phyloP scores from a whole-genome alignment of 2,888 invertebrate species.

The Apodemia duryi region DNA sequence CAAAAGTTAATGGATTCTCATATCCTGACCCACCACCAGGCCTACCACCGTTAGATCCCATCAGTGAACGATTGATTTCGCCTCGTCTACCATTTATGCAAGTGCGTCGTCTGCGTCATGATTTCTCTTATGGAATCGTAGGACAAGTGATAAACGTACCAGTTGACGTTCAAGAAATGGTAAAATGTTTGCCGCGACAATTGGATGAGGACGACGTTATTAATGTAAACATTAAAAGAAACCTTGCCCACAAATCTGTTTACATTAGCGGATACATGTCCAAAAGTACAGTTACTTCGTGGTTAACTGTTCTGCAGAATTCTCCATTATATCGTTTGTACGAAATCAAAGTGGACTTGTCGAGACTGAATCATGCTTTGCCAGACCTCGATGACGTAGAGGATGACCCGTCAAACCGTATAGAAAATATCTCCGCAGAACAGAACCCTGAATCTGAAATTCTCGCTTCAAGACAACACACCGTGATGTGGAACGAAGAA shows the following conservation, averaged over 20 bases:
- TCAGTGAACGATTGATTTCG: constrained; percentile 43
- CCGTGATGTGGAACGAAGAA: constrained; percentile 43
- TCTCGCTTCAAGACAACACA: constrained; percentile 39
- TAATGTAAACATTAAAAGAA: constrained; percentile 27
- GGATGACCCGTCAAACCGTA: constrained; percentile 35
- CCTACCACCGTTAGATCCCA: constrained; percentile 41
- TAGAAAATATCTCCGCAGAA: constrained; percentile 36
- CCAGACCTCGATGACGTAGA: constrained; percentile 29
- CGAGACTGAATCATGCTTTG: constrained; percentile 32
- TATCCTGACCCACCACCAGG: constrained; percentile 35
- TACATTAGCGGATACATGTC: constrained; percentile 35
- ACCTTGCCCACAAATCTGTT: too few species aligned
- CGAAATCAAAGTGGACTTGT: constrained; percentile 33
- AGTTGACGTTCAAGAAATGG: constrained; percentile 42
- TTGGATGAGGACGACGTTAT: constrained; percentile 43
- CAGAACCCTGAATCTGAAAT: constrained; percentile 33
- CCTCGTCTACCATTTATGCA: constrained; percentile 46
- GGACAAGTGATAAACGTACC: constrained; percentile 53
- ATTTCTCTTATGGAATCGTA: constrained; percentile 41
- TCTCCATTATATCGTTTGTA: too few species aligned
- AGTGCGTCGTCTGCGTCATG: constrained; percentile 43
- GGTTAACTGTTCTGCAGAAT: constrained; percentile 30
- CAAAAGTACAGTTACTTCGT: constrained; percentile 37
- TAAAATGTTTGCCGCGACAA: constrained; percentile 40
- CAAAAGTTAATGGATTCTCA: constrained; percentile 42